These are phyloP conservation scores for Sebastes variabilis DNA, from an alignment of 2,797 vertebrate genomes.

Conservation along the genomic window DNA sequence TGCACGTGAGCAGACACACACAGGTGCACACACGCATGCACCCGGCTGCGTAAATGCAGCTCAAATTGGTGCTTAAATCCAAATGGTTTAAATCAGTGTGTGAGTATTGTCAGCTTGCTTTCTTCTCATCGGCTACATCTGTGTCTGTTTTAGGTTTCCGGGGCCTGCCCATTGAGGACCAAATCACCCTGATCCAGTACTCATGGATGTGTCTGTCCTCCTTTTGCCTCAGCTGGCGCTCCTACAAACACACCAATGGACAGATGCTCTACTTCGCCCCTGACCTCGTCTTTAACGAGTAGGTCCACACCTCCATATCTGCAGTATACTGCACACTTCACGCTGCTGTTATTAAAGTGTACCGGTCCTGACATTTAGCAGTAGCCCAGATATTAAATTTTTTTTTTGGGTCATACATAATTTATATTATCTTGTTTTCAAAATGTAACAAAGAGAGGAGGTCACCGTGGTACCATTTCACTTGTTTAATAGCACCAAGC, in stretches of 20 bases:
- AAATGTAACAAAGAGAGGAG: not conserved
- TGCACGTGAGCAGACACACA: not conserved
- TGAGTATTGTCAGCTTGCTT: not conserved
- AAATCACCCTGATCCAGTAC: constrained; percentile 99
- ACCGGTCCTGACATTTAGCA: not conserved
- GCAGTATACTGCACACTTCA: not conserved
- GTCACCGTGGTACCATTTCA: not conserved
- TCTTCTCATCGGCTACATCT: not conserved
- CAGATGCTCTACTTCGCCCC: constrained; percentile 99
- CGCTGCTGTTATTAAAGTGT: not conserved
- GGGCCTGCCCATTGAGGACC: constrained; percentile 98
- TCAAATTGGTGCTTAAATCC: not conserved
- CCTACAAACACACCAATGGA: constrained; percentile 98
- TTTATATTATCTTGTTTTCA: not conserved
- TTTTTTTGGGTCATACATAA: not conserved
- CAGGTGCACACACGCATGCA: not conserved
- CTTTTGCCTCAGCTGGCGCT: constrained; percentile 99
- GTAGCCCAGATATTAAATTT: not conserved
- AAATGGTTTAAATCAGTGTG: constrained; percentile 2
- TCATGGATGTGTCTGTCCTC: constrained; percentile 99
- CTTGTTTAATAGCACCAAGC: not conserved
- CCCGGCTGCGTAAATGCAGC: not conserved
- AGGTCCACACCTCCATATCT: constrained; percentile 73
- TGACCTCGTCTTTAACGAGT: constrained; percentile 99
- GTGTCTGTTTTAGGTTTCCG: constrained; percentile 89